Percentiles rank a stretch among this genome's conserved stretches.
Conservation (phyloP, 2,113 vertebrate species). For the Hippoglossus stenolepis region DNA sequence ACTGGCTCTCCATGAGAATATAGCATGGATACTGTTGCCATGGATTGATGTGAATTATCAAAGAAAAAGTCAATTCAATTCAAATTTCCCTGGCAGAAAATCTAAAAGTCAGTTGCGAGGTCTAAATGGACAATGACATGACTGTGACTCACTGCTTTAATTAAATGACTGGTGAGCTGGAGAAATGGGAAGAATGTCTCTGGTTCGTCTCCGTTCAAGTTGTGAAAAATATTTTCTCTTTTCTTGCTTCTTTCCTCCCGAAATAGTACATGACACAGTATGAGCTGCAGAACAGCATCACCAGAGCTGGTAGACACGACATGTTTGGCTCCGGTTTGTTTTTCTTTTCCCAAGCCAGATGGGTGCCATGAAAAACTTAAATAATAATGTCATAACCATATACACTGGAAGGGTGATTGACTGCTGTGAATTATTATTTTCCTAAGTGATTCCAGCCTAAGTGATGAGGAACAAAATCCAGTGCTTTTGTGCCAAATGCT, state of each 20-base stretch:
- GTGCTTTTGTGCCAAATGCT: no score
- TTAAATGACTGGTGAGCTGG: neutral
- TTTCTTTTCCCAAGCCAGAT: neutral
- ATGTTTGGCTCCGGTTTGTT: neutral
- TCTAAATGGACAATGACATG: neutral
- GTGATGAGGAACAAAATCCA: no score
- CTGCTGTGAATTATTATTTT: no score
- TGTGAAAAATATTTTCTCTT: neutral
- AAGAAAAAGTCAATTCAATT: neutral
- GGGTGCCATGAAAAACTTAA: neutral
- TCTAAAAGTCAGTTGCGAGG: neutral
- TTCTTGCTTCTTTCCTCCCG: no score
- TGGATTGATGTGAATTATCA: constrained; percentile 10
- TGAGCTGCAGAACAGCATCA: constrained; percentile 1
- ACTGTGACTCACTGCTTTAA: neutral
- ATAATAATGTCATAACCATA: no score
- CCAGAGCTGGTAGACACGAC: neutral
- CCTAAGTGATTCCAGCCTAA: no score
- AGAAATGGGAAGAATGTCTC: constrained; percentile 10
- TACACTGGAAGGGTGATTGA: no score
- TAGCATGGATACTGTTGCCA: neutral
- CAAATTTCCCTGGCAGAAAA: neutral
- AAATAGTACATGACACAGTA: neutral
- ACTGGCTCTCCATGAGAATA: constrained; percentile 21
- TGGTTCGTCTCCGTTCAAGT: neutral